Conservation (phyloP, 2,113 vertebrate species). For the Abramis brama region DNA sequence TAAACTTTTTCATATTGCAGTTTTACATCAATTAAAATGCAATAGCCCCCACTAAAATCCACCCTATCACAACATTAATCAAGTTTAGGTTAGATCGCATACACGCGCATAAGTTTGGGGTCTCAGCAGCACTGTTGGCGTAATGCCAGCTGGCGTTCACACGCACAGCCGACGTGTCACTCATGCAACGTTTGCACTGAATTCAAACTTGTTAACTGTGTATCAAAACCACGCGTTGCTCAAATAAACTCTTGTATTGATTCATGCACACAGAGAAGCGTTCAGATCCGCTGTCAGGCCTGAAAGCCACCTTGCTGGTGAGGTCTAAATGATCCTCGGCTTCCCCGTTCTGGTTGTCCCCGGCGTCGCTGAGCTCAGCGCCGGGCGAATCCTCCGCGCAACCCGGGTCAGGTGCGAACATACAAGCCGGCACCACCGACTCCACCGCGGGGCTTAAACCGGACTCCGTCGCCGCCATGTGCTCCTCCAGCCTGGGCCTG, state of each 20-base stretch:
- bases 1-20: neutral
- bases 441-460: slow-evolving; percentile 68
- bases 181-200: slow-evolving; percentile 42
- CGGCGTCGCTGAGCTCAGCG: slow-evolving; percentile 63
- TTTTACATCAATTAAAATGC: neutral
- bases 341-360: slow-evolving; percentile 77
- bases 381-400: slow-evolving; percentile 67
- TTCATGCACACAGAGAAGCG: neutral
- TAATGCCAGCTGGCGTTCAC: slow-evolving; percentile 47
- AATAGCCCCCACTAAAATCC: neutral
- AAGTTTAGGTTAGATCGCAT: slow-evolving; percentile 34
- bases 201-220: neutral
- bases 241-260: neutral
- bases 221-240: neutral
- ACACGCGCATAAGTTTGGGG: neutral
- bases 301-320: slow-evolving; percentile 88
- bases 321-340: slow-evolving; percentile 82
- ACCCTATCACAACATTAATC: neutral
- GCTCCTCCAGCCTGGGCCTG: slow-evolving; percentile 66
- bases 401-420: slow-evolving; percentile 86
- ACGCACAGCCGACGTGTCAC: slow-evolving; percentile 67
- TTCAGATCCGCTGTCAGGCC: neutral
- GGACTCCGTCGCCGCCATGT: slow-evolving; percentile 64
- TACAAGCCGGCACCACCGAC: slow-evolving; percentile 85
- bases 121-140: neutral